These are phyloP conservation scores for Cassiopea andromeda DNA, from an alignment of 30 jellyfish, hydroid and myxozoan genomes.

Conservation along the genomic window DNA sequence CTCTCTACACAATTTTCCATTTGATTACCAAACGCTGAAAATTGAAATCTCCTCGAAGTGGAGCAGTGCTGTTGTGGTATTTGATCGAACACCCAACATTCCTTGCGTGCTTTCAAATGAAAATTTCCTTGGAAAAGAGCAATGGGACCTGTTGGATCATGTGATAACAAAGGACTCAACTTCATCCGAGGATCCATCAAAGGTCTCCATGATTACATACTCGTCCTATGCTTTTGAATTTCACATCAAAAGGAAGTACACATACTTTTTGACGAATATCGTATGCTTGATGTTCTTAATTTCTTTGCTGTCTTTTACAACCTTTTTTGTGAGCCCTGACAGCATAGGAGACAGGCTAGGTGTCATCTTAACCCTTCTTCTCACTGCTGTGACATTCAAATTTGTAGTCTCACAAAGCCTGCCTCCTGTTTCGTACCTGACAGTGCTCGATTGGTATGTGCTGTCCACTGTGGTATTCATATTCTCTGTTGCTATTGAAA, in stretches of 20 bases:
- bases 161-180: constrained; percentile 57
- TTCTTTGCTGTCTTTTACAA: constrained; percentile 84
- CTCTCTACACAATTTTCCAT: constrained; percentile 81
- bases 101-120: constrained; percentile 76
- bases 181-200: constrained; percentile 55
- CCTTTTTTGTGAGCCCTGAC: constrained; percentile 73
- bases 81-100: constrained; percentile 76
- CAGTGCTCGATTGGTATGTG: constrained; percentile 88
- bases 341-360: constrained; percentile 87
- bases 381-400: constrained; percentile 92
- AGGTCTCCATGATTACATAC: constrained; percentile 74
- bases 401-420: constrained; percentile 87
- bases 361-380: constrained; percentile 84
- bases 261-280: constrained; percentile 79
- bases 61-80: constrained; percentile 74
- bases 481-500: constrained; percentile 79
- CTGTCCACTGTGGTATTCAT: constrained; percentile 81
- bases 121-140: constrained; percentile 85
- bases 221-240: constrained; percentile 69
- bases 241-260: constrained; percentile 78
- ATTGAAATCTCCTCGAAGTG: constrained; percentile 85
- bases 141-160: constrained; percentile 84
- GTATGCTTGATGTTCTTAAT: constrained; percentile 88
- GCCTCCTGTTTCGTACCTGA: constrained; percentile 90
- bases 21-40: constrained; percentile 82